phyloP scores from a whole-genome alignment of 2,888 invertebrate species.

The Oasisia sp. region DNA sequence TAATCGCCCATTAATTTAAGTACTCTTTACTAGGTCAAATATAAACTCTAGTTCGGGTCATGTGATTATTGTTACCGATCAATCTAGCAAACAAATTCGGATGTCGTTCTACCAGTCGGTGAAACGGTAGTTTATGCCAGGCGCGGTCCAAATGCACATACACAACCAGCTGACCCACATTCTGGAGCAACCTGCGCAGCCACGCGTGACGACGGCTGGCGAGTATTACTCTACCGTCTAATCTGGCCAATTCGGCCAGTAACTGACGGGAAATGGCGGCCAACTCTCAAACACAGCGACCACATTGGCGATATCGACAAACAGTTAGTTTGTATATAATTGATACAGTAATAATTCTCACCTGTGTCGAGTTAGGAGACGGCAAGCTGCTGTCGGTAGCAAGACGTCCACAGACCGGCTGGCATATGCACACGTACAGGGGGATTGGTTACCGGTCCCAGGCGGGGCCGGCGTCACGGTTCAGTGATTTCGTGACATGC shows the following conservation, averaged over 20 bases:
- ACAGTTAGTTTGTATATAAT: not conserved
- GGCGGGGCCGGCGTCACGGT: not conserved
- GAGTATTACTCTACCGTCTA: not conserved
- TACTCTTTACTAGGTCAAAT: too few species aligned
- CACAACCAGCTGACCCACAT: not conserved
- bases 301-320: not conserved
- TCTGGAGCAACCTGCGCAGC: not conserved
- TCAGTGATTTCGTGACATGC: not conserved
- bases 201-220: not conserved
- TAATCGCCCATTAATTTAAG: too few species aligned
- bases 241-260: not conserved
- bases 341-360: not conserved
- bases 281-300: not conserved
- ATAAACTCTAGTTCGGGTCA: too few species aligned
- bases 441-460: not conserved
- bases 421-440: not conserved
- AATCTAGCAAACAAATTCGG: not conserved
- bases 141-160: not conserved
- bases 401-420: not conserved
- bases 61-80: too few species aligned
- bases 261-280: not conserved
- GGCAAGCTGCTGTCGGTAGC: not conserved
- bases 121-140: not conserved
- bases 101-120: not conserved
- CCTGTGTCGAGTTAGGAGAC: not conserved